Evolutionary conservation across 2,113 vertebrate species (phyloP).

Genomic region (Psittacus erithacus): DNA sequence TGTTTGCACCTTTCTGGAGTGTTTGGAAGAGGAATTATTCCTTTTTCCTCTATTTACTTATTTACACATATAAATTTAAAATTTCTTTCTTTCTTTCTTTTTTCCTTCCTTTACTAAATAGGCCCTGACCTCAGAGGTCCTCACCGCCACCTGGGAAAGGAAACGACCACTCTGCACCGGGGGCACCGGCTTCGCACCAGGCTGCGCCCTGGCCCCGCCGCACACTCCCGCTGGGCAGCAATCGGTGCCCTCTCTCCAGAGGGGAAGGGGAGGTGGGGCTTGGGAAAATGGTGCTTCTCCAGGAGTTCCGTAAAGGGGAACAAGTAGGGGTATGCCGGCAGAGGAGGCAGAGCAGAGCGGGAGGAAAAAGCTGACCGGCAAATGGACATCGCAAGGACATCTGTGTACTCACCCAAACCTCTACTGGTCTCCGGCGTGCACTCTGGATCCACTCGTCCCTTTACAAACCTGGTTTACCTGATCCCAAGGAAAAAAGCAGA

Average conservation of each 20-base stretch:
- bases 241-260: not conserved
- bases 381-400: not conserved
- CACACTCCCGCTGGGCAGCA: not conserved
- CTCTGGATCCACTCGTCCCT: not conserved
- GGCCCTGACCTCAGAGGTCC: not conserved
- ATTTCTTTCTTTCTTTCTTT: not conserved
- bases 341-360: not conserved
- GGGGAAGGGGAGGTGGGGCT: not conserved
- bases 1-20: not conserved
- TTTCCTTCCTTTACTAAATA: not conserved
- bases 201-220: not conserved
- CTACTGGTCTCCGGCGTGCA: fast-evolving
- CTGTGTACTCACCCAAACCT: not conserved
- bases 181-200: not conserved
- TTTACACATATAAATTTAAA: not conserved
- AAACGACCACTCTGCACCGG: fast-evolving
- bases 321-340: not conserved
- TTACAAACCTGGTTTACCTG: not conserved
- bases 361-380: not conserved
- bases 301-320: not conserved
- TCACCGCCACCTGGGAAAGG: not conserved
- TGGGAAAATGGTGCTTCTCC: not conserved
- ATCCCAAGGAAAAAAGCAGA: not conserved
- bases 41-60: not conserved
- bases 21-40: not conserved